Base-by-base conservation (phyloP, 2,113 vertebrate genomes). In the Poicephalus meyeri region DNA sequence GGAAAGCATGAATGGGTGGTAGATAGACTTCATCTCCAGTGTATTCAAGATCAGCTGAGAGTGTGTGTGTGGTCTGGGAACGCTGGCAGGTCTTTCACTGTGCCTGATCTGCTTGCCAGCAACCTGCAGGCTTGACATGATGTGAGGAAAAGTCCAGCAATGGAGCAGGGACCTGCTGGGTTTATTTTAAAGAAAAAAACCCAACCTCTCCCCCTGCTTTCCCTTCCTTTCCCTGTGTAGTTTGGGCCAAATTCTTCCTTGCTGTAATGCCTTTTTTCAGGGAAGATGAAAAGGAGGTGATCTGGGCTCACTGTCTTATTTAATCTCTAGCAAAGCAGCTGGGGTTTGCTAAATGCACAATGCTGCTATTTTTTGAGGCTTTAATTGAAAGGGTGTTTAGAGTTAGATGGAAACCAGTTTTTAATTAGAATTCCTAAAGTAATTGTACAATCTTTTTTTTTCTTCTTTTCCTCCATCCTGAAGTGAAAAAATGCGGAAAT, bases 311-410 rank as follows among this genome's bases (percentile, higher is more conserved):
- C 64, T 88, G 64, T 71, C 64, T 52, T 60, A n/a, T 11, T 85
- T 96, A 90, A 86, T 90, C 80, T 64, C 60, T 68, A 52, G 72
- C 58, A 55, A 86, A 92, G 72, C 88, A 84, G 72, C 80, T 90
- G 72, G 88, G 52, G 26, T 91, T 93, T 92, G 80, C 80, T 74
- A 46, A 76, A 28, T 10, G 5, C 39, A 21, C 9, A 68, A 55
- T 90, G 86, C 44, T 76, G 69, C 56, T 77, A 4, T 5, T 73
- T 88, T 82, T 80, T 65, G 83, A 92, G 56, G 49, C 56, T 92
- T 52, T 91, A 76, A 61, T 86, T 86, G 65, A 85, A 93, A 88
- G 53, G 73, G 49, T 41, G 17, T 76, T 92, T 86, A 89, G 90
- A 84, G 76, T 69, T 74, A 37, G 56, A 64, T 64, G 65, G 64